These are phyloP conservation scores for Cercopithecus mitis DNA, from an alignment of 2,797 vertebrate genomes.

Conservation along the genomic window DNA sequence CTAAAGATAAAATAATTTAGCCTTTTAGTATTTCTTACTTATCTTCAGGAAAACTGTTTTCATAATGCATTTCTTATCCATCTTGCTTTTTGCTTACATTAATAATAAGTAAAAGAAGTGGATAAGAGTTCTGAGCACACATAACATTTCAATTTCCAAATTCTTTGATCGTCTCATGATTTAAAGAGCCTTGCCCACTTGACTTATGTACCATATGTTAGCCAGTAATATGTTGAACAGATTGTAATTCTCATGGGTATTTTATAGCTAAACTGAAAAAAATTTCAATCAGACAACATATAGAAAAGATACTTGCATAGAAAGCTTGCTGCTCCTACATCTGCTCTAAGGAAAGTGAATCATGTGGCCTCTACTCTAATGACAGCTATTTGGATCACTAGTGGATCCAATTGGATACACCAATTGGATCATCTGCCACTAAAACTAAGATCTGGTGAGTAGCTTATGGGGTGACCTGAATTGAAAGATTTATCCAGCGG, in stretches of 20 bases:
- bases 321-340: neutral
- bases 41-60: neutral
- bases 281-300: neutral
- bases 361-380: neutral
- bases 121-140: neutral
- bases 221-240: neutral
- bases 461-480: neutral
- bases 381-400: neutral
- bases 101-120: neutral
- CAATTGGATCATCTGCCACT: neutral
- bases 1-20: neutral
- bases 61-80: neutral
- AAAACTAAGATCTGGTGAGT: neutral
- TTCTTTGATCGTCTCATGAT: neutral
- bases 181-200: neutral
- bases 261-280: neutral
- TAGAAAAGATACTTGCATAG: neutral
- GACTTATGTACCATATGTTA: neutral
- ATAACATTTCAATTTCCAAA: neutral
- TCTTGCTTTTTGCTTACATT: neutral
- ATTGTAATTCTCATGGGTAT: neutral
- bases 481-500: neutral
- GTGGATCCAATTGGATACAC: neutral
- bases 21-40: slow-evolving; percentile 2
- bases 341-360: neutral